Evolutionary conservation across 2,888 invertebrate genomes (phyloP).

Genomic region (Atherix ibis): DNA sequence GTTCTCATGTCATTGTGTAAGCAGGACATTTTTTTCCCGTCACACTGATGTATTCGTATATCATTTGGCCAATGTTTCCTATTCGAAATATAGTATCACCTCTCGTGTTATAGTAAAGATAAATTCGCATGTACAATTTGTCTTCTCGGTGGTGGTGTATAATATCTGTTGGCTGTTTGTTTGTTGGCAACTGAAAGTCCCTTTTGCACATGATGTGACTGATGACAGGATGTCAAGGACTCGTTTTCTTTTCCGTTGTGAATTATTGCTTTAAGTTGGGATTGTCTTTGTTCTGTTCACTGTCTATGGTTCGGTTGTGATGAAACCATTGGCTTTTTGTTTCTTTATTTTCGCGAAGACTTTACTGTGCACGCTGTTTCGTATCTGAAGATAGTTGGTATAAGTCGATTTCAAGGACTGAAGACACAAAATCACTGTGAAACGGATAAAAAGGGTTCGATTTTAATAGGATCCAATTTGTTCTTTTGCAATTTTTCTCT

Average conservation of each 20-base stretch:
- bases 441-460: constrained; percentile 7
- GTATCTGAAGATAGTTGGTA: background rate
- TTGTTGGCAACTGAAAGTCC: too few species aligned
- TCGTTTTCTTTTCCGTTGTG: constrained; percentile 6
- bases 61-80: too few species aligned
- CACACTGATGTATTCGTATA: too few species aligned
- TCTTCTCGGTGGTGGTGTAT: too few species aligned
- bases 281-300: too few species aligned
- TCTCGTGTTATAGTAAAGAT: too few species aligned
- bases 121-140: too few species aligned
- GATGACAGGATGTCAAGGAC: constrained; percentile 10
- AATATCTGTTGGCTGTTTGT: too few species aligned
- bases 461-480: constrained; percentile 8
- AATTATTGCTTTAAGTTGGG: constrained; percentile 8
- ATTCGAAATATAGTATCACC: too few species aligned
- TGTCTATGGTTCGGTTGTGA: too few species aligned
- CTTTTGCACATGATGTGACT: constrained; percentile 9
- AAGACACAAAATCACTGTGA: constrained; percentile 4
- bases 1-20: background rate
- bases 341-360: constrained; percentile 7
- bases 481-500: constrained; percentile 5
- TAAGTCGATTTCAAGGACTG: background rate
- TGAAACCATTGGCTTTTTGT: too few species aligned
- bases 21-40: too few species aligned
- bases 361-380: constrained; percentile 3